Base-by-base conservation (phyloP, 1,140 invertebrate genomes). In the Drosophila truncata region DNA sequence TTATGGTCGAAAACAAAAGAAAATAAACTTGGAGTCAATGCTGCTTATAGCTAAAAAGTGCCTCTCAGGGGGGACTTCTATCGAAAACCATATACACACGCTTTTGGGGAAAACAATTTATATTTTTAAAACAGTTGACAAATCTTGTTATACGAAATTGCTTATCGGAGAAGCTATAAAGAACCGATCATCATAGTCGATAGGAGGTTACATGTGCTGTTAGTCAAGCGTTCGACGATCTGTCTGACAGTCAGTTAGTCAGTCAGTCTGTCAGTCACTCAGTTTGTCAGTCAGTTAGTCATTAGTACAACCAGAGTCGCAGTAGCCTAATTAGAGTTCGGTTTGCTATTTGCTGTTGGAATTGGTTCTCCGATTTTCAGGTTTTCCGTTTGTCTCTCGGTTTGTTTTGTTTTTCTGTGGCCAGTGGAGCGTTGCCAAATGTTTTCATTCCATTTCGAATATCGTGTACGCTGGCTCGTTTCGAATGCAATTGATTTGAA, bases 311-410 rank as follows among this genome's bases (percentile, higher is more conserved):
- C 33, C 60, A 20, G 50, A 49, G 67, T 29, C 49, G 27, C 77
- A 50, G 33, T 66, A 86, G 57, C 60, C 77, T 75, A 88, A 84
- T 88, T 87, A 78, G 58, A 70, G 44, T 74, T 77, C 54, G 41
- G 54, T 66, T 65, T 29, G 42, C 42, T 62, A 57, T 75, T 75
- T 80, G 78, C 79, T 61, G 44, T 81, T 82, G 65, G 55, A 77
- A 87, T 87, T 73, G 71, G 49, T 72, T 77, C 65, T 78, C 47
- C 41, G 57, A 29, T 57, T 52, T 47, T 44, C 23, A 58, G 37
- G 39, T 42, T 58, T 63, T 64, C 18, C 47, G 37, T 41, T 63
- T 71, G 61, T 44, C 46, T 47, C 23, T 72, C 47, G 25, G 37
- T 49, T 61, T 46, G 18, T 41, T 58, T 54, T 42, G 35, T 41